Base-by-base conservation (phyloP, 2,113 vertebrate species). In the Erythrocercus mccallii region DNA sequence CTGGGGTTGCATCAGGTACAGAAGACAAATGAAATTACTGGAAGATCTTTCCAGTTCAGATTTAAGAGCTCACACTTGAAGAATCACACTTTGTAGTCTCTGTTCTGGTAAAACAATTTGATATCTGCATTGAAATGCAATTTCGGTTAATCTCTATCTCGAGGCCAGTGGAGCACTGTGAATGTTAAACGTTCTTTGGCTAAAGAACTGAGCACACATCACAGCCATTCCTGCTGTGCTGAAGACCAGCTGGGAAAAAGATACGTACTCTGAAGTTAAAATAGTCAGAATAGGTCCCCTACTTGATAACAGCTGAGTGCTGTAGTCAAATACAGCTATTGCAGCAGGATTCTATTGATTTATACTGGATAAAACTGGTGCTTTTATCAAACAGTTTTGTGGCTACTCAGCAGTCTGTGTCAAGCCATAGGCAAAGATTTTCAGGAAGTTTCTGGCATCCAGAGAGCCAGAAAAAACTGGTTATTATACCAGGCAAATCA, bases 401-500 rank as follows among this genome's bases (percentile, higher is more conserved):
- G 95, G 95, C 81, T 96, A 96, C 91, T 95, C 94, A 97, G 95
- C 95, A 95, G 91, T 97, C 86, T 93, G 47, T 82, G 64, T 96
- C 90, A 95, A 94, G 91, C 94, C 93, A 95, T 61, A 97, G 95
- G 90, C 69, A 91, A 88, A 91, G 88, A 92, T 96, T 96, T 96
- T 97, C 87, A 96, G 92, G 96, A 96, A 91, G 86, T 95, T 96
- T 66, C 88, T 97, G 96, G 94, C 94, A 97, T 90, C 78, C 90
- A 94, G 94, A 81, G 94, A 97, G 85, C 51, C 69, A 96, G 73
- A 88, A 96, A 96, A 82, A 96, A 87, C 96, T 83, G 86, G 92
- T 92, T 97, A 96, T 97, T 97, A 94, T 90, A 96, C 74, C 64
- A 97, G 78, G 93, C 68, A 97, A 97, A 98, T 97, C 60, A 12